A percentile compares a stretch with the other conserved stretches of the same genome.
Conservation (phyloP, 2,888 invertebrate genomes). For the Aquatica leii region DNA sequence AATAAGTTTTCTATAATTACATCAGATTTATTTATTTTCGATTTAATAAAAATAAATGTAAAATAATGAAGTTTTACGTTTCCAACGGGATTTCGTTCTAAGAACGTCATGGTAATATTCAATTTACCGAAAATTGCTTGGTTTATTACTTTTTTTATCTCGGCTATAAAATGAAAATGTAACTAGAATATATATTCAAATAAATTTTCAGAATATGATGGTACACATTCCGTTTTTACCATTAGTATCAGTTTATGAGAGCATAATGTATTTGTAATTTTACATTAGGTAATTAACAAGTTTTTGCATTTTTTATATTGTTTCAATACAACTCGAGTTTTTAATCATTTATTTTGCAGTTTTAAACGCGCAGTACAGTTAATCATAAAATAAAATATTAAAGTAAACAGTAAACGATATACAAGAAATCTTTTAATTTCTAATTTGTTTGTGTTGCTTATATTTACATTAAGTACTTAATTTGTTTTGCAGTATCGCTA, state of each 20-base stretch:
- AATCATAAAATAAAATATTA: no score
- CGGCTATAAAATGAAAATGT: constrained; percentile 29
- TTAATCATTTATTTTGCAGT: no score
- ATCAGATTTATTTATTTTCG: background rate
- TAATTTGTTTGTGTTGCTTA: no score
- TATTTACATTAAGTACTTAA: no score
- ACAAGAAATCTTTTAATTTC: no score
- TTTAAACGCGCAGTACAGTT: no score
- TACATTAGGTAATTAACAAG: no score
- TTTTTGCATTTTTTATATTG: no score
- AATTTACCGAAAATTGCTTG: constrained; percentile 30
- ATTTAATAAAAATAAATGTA: constrained; percentile 16
- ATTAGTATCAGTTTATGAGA: constrained; percentile 1
- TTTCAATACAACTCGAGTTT: no score
- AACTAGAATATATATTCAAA: constrained; percentile 25
- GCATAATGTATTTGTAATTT: constrained; percentile 8
- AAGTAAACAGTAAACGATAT: no score
- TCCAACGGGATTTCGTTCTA: constrained; percentile 19
- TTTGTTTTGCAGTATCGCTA: no score
- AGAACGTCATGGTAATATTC: constrained; percentile 29
- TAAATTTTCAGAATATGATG: constrained; percentile 18
- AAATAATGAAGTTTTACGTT: constrained; percentile 16
- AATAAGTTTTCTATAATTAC: no score
- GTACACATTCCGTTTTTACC: constrained; percentile 15
- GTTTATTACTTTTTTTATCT: constrained; percentile 29